These are phyloP conservation scores for Penaeus indicus DNA, from an alignment of 1,140 invertebrate species.

Conservation along the genomic window DNA sequence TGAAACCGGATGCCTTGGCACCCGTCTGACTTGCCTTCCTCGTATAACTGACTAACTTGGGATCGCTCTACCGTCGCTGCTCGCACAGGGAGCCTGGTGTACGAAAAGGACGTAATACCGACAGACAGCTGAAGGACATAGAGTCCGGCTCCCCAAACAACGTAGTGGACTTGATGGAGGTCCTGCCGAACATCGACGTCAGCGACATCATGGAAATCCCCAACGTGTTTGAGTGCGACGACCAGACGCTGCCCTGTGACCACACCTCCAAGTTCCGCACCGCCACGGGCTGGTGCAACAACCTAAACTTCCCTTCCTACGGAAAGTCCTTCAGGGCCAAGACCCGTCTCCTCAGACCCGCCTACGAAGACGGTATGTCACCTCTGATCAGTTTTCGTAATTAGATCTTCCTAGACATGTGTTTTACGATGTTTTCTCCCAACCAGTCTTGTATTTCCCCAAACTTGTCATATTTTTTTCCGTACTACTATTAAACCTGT, in stretches of 20 bases:
- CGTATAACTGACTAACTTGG: background rate
- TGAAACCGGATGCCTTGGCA: background rate
- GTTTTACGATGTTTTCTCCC: no score
- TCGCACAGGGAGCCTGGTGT: slow-evolving; percentile 9
- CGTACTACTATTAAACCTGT: no score
- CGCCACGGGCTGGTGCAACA: slow-evolving; percentile 77
- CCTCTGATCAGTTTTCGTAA: no score
- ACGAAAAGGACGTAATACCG: slow-evolving; percentile 52
- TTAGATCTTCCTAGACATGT: no score
- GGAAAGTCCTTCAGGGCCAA: slow-evolving; percentile 74
- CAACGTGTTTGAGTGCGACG: slow-evolving; percentile 72
- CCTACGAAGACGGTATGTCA: slow-evolving; percentile 74
- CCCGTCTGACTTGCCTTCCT: background rate
- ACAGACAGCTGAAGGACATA: slow-evolving; percentile 70
- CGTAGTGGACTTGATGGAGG: slow-evolving; percentile 71
- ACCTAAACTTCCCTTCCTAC: slow-evolving; percentile 73
- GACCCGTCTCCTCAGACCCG: slow-evolving; percentile 72
- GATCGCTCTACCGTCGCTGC: slow-evolving; percentile 15
- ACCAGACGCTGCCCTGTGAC: slow-evolving; percentile 75
- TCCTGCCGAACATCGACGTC: slow-evolving; percentile 72
- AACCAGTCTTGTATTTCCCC: no score
- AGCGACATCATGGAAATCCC: slow-evolving; percentile 71
- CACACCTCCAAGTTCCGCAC: slow-evolving; percentile 75
- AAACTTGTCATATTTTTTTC: no score
- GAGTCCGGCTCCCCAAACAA: slow-evolving; percentile 69